These are phyloP conservation scores for Andrena camellia DNA, from an alignment of 2,888 invertebrate genomes.

Conservation along the genomic window DNA sequence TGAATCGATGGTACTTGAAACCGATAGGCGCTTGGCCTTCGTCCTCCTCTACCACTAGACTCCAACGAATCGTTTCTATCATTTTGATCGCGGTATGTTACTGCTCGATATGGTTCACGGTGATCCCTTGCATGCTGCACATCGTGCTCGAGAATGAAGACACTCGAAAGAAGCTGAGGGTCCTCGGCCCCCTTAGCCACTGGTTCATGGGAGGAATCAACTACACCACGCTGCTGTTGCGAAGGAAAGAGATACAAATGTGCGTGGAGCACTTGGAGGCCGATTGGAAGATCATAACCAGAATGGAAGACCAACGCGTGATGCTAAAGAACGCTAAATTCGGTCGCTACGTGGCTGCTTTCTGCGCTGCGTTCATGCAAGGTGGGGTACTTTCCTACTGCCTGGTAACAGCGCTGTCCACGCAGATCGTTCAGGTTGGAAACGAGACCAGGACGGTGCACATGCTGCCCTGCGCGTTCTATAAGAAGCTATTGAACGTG, in stretches of 20 bases:
- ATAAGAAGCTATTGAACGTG: constrained; percentile 73
- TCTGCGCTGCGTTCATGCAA: constrained; percentile 76
- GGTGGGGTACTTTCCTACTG: constrained; percentile 77
- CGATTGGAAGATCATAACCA: constrained; percentile 59
- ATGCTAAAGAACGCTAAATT: constrained; percentile 70
- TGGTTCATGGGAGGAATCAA: constrained; percentile 74
- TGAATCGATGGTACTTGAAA: constrained; percentile 76
- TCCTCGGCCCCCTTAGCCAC: constrained; percentile 76
- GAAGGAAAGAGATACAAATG: constrained; percentile 49
- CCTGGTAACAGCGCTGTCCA: constrained; percentile 75
- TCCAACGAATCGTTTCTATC: constrained; percentile 49
- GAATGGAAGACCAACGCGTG: constrained; percentile 66
- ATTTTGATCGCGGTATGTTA: constrained; percentile 43
- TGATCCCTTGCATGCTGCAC: constrained; percentile 73
- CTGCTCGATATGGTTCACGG: constrained; percentile 72
- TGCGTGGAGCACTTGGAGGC: constrained; percentile 68
- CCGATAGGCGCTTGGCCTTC: constrained; percentile 78
- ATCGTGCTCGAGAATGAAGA: constrained; percentile 66
- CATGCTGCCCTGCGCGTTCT: constrained; percentile 76
- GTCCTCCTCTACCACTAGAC: not conserved
- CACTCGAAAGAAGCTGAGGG: constrained; percentile 62
- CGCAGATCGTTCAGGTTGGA: constrained; percentile 59
- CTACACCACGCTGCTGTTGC: constrained; percentile 63
- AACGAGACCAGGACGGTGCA: constrained; percentile 71
- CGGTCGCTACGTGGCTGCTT: constrained; percentile 65